Evolutionary conservation across 2,113 vertebrate genomes (phyloP).

Genomic region (Psittacus erithacus): DNA sequence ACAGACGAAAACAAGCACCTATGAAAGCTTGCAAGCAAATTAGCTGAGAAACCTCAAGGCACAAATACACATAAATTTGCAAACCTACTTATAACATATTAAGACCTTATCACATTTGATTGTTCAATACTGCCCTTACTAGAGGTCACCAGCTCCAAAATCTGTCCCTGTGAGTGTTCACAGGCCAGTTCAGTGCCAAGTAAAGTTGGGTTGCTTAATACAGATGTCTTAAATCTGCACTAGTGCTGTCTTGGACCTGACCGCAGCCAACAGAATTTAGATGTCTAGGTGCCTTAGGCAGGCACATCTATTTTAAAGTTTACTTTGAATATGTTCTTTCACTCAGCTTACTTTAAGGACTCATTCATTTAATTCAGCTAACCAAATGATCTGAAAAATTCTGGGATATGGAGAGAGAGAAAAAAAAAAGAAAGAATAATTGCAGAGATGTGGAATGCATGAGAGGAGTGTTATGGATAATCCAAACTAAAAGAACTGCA

Average conservation of each 20-base stretch:
- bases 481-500: background rate
- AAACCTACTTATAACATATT: background rate
- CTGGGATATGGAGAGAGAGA: background rate
- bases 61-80: background rate
- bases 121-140: background rate
- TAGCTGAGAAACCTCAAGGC: background rate
- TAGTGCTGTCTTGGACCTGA: background rate
- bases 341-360: background rate
- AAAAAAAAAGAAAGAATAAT: background rate
- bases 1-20: background rate
- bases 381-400: background rate
- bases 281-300: background rate
- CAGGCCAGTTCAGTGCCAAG: background rate
- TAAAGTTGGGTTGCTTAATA: background rate
- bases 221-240: background rate
- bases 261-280: background rate
- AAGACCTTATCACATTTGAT: background rate
- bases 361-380: background rate
- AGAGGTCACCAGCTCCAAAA: background rate
- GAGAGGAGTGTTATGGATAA: background rate
- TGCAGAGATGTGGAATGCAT: background rate
- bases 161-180: background rate
- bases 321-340: background rate
- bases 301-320: background rate
- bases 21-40: background rate